Evolutionary conservation across 1,140 invertebrate genomes (phyloP).

Genomic region (Penaeus indicus): DNA sequence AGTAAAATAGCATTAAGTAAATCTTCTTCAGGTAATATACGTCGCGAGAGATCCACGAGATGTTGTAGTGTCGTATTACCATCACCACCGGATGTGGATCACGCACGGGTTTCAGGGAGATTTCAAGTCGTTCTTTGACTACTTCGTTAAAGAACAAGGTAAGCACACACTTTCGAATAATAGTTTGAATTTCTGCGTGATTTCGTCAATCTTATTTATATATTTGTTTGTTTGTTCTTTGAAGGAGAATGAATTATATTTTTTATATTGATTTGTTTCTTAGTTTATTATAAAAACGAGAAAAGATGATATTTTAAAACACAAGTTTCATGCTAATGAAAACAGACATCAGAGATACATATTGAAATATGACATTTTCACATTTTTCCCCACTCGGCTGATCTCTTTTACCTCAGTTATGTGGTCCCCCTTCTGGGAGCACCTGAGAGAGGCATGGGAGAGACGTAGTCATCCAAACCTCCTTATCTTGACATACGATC

Average conservation of each 20-base stretch:
- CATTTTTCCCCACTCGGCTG: neutral
- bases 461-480: conserved; percentile 37
- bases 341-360: too few species aligned
- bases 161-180: neutral
- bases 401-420: conserved; percentile 32
- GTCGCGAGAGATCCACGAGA: conserved; percentile 94
- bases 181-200: neutral
- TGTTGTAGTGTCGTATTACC: conserved; percentile 90
- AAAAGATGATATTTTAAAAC: too few species aligned
- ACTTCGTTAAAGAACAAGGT: conserved; percentile 75
- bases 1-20: too few species aligned
- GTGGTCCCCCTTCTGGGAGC: conserved; percentile 50
- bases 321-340: too few species aligned
- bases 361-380: too few species aligned
- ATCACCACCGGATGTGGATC: conserved; percentile 82
- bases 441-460: conserved; percentile 52
- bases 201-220: neutral
- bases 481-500: conserved; percentile 49
- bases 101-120: conserved; percentile 75
- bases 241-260: neutral
- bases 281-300: too few species aligned
- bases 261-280: too few species aligned
- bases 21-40: conserved; percentile 83
- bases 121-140: conserved; percentile 85
- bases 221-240: neutral